Conservation (phyloP, 2,797 vertebrate species). For the Catharus ustulatus region DNA sequence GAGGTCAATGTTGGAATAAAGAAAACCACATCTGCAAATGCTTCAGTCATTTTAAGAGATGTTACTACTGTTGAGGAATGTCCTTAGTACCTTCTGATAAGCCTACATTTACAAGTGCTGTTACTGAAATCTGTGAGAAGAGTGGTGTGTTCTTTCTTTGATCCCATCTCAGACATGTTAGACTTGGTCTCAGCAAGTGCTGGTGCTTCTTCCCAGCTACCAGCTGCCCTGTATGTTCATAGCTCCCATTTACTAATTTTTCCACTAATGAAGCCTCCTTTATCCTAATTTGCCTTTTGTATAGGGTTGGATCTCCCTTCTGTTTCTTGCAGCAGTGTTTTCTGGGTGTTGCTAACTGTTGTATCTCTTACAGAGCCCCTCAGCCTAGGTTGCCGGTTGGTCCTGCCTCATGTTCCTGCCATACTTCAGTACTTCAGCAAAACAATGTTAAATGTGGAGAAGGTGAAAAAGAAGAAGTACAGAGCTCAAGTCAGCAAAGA, state of each 20-base stretch:
- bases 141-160: background rate
- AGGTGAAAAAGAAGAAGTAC: constrained; percentile 91
- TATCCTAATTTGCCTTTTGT: background rate
- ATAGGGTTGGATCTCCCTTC: background rate
- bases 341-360: background rate
- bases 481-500: constrained; percentile 90
- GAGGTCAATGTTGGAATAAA: background rate
- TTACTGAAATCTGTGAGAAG: background rate
- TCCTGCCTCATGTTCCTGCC: constrained; percentile 89
- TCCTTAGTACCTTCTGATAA: background rate
- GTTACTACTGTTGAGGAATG: background rate
- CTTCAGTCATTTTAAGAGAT: background rate
- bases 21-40: background rate
- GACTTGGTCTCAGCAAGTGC: background rate
- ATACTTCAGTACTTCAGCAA: constrained; percentile 89
- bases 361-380: constrained; percentile 77
- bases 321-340: background rate
- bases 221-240: background rate
- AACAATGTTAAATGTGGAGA: constrained; percentile 83
- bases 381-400: constrained; percentile 82
- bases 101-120: accelerated
- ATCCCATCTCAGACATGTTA: background rate
- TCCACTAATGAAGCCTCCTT: background rate
- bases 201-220: background rate
- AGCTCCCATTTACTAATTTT: background rate